These are phyloP conservation scores for Pycnonotus jocosus DNA, from an alignment of 2,113 vertebrate species.

Conservation along the genomic window DNA sequence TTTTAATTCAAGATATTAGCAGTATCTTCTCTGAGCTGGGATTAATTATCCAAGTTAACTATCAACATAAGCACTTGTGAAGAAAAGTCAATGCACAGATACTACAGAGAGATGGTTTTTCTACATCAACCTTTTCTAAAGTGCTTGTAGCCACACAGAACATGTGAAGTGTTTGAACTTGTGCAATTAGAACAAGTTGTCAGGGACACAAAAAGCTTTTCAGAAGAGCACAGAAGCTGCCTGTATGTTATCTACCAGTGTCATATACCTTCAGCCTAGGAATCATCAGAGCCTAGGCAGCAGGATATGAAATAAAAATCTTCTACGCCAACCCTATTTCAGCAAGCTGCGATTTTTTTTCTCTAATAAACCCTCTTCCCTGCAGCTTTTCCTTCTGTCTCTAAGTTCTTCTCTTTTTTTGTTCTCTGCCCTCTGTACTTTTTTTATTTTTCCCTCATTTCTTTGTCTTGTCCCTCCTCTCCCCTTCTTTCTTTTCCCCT, in stretches of 20 bases:
- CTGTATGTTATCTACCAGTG: slow-evolving; percentile 56
- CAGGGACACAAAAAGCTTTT: slow-evolving; percentile 72
- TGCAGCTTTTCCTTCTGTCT: slow-evolving; percentile 66
- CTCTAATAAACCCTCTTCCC: slow-evolving; percentile 66
- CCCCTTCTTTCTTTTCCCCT: neutral
- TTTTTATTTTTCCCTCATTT: slow-evolving; percentile 10
- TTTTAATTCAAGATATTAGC: neutral
- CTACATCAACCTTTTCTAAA: slow-evolving; percentile 60
- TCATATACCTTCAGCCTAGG: slow-evolving; percentile 64
- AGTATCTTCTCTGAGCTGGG: neutral
- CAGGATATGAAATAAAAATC: slow-evolving; percentile 64
- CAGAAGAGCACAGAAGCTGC: slow-evolving; percentile 63
- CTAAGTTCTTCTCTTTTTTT: slow-evolving; percentile 44
- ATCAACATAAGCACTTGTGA: slow-evolving; percentile 27
- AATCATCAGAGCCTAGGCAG: slow-evolving; percentile 64
- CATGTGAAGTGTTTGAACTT: slow-evolving; percentile 69
- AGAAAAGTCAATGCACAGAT: neutral
- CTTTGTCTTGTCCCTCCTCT: slow-evolving; percentile 19
- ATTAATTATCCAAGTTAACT: slow-evolving; percentile 13
- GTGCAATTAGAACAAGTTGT: slow-evolving; percentile 72
- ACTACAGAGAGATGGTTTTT: slow-evolving; percentile 55
- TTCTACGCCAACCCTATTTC: slow-evolving; percentile 49
- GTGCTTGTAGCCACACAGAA: slow-evolving; percentile 56
- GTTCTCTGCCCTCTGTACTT: slow-evolving; percentile 51
- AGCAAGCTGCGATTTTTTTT: slow-evolving; percentile 52